Conservation (phyloP, 2,888 invertebrate species). For the Elysia crispata region DNA sequence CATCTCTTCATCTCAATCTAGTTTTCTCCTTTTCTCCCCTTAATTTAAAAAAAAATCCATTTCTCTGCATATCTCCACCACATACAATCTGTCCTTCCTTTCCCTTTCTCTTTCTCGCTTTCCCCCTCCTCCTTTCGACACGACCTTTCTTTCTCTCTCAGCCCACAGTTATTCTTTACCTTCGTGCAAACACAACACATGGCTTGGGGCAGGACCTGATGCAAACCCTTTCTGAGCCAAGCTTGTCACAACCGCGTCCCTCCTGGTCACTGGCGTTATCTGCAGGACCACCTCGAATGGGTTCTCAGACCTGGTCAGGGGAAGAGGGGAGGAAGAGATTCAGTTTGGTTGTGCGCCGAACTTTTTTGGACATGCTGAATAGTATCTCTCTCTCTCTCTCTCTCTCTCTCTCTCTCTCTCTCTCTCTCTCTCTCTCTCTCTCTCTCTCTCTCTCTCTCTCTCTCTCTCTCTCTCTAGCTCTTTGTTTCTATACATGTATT, state of each 20-base stretch:
- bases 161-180: constrained; percentile 43
- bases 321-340: neutral
- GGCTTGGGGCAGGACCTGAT: constrained; percentile 67
- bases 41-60: too few species aligned
- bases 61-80: too few species aligned
- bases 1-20: too few species aligned
- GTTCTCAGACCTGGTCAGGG: constrained; percentile 64
- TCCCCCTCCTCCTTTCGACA: too few species aligned
- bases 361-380: too few species aligned
- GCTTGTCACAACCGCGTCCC: constrained; percentile 59
- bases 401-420: too few species aligned
- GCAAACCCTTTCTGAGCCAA: constrained; percentile 69
- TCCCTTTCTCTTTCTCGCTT: too few species aligned
- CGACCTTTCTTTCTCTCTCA: too few species aligned
- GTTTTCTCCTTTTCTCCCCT: too few species aligned
- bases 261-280: constrained; percentile 60
- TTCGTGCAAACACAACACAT: constrained; percentile 61
- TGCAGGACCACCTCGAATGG: constrained; percentile 65
- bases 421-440: too few species aligned
- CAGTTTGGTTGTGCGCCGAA: neutral
- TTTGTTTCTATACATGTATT: neutral
- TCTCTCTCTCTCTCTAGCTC: neutral
- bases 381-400: too few species aligned
- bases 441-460: neutral
- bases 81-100: too few species aligned